Evolutionary conservation across 2,113 vertebrate species (phyloP).

Genomic region (Perccottus glenii): DNA sequence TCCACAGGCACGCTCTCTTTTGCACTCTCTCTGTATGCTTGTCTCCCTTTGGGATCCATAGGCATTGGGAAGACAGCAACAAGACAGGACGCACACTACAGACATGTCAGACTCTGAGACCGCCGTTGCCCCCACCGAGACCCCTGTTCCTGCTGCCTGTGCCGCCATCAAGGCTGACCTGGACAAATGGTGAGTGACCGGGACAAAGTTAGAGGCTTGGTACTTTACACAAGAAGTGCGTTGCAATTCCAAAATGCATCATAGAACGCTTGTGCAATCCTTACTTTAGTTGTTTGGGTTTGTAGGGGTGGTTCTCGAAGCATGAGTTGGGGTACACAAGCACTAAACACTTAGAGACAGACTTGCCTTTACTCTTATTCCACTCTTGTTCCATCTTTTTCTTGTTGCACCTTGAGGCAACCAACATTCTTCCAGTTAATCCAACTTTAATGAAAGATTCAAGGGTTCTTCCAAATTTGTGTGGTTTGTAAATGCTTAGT

Average conservation of each 20-base stretch:
- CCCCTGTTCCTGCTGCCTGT: slow-evolving; percentile 75
- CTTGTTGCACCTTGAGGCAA: no score
- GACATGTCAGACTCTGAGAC: slow-evolving; percentile 81
- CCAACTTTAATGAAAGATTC: no score
- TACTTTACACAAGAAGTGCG: no score
- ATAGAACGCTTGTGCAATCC: not conserved
- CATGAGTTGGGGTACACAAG: not conserved
- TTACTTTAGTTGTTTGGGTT: not conserved
- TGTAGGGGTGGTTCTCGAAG: not conserved
- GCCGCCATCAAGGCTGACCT: slow-evolving; percentile 77
- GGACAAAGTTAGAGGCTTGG: not conserved
- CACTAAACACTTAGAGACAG: no score
- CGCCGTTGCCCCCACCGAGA: slow-evolving; percentile 63
- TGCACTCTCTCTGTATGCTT: slow-evolving; percentile 40
- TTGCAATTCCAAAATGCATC: not conserved
- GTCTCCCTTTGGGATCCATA: slow-evolving; percentile 54
- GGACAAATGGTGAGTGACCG: slow-evolving; percentile 80
- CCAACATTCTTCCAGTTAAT: no score
- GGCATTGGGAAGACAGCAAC: slow-evolving; percentile 62
- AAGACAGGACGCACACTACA: slow-evolving; percentile 54
- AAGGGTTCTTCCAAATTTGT: no score
- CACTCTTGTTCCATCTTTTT: no score
- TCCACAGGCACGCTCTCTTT: slow-evolving; percentile 45
- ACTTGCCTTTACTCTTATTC: no score
- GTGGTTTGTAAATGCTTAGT: not conserved